Conservation (phyloP, 2,113 vertebrate species). For the Melanostigma gelatinosum region DNA sequence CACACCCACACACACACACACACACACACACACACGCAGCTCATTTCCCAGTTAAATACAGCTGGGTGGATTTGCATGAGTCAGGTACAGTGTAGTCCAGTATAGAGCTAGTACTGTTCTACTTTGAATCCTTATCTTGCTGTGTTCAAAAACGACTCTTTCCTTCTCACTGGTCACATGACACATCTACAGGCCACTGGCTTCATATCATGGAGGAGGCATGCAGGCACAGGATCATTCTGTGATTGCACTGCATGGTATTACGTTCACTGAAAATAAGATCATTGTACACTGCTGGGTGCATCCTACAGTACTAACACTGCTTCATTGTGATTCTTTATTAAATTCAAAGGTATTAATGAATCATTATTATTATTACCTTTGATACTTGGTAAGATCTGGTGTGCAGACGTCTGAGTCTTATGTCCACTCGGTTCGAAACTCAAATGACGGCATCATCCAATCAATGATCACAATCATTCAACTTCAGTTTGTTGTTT, state of each 20-base stretch:
- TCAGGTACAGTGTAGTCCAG: slow-evolving; percentile 22
- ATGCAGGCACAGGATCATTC: neutral
- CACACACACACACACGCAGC: neutral
- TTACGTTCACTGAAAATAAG: neutral
- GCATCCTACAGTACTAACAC: neutral
- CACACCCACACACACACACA: slow-evolving; percentile 7
- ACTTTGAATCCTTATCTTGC: slow-evolving; percentile 71
- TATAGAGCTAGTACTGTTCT: slow-evolving; percentile 41
- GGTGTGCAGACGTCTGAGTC: neutral
- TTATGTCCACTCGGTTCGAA: neutral
- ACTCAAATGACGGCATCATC: neutral
- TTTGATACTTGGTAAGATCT: neutral
- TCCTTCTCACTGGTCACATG: slow-evolving; percentile 11
- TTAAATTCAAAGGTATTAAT: neutral
- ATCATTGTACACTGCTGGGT: neutral
- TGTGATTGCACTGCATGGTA: neutral
- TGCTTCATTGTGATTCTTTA: neutral
- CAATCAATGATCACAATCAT: neutral
- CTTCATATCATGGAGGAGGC: neutral
- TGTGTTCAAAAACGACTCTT: slow-evolving; percentile 33
- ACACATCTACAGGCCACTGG: neutral
- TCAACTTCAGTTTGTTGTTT: neutral
- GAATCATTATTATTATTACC: neutral
- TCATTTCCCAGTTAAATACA: slow-evolving; percentile 73
- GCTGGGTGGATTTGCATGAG: slow-evolving; percentile 68